These are phyloP conservation scores for Tetraodon nigroviridis DNA, from an alignment of 2,113 vertebrate genomes.

Conservation along the genomic window DNA sequence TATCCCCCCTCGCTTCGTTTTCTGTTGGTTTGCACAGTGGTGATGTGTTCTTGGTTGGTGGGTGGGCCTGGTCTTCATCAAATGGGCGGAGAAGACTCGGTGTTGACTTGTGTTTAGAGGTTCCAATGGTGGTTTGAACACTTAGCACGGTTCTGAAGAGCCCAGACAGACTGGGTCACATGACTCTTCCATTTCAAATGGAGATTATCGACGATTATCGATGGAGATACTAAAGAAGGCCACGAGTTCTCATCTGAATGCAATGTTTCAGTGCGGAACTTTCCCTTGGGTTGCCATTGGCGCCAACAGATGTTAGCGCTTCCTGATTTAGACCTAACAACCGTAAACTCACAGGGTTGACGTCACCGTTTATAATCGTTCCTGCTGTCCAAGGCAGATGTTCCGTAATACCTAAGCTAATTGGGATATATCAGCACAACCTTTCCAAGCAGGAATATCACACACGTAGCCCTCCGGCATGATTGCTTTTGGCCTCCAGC, in stretches of 20 bases:
- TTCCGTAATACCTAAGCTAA: constrained; percentile 51
- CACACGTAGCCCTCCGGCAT: constrained; percentile 6
- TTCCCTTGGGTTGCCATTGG: constrained; percentile 4
- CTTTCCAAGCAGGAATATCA: constrained; percentile 1
- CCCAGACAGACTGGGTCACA: too few species aligned
- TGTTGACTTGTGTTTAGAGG: too few species aligned
- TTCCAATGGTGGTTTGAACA: too few species aligned
- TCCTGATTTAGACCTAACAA: constrained; percentile 47
- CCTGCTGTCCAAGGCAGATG: constrained; percentile 54
- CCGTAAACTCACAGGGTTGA: constrained; percentile 45
- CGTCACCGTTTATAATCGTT: constrained; percentile 44
- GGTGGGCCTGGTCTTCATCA: too few species aligned
- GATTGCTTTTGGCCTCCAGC: neutral
- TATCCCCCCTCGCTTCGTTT: too few species aligned
- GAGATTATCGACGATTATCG: too few species aligned
- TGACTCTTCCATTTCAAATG: neutral
- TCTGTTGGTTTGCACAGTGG: too few species aligned
- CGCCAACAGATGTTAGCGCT: constrained; percentile 57
- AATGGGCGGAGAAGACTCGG: too few species aligned
- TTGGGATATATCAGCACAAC: constrained; percentile 40
- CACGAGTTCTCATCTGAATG: neutral
- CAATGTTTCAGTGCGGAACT: neutral
- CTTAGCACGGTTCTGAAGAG: too few species aligned
- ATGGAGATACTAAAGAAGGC: too few species aligned
- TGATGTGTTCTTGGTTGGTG: too few species aligned